Percentiles rank a stretch among this genome's conserved stretches.
Conservation (phyloP, 2,888 invertebrate species). For the Lydus trimaculatus region DNA sequence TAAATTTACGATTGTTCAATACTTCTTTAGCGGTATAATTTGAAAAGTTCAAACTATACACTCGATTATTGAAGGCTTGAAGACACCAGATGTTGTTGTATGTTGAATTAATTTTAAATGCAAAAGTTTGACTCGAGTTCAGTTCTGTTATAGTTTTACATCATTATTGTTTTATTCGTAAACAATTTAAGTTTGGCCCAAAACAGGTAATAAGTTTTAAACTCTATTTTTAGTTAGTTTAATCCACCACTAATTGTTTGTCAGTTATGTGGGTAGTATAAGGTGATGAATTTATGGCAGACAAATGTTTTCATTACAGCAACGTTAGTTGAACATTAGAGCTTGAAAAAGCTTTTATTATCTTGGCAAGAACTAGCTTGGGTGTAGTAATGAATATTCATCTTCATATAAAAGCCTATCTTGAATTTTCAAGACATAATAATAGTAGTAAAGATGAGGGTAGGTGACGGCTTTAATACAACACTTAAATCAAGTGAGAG, state of each 20-base stretch:
- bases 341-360: slow-evolving; percentile 48
- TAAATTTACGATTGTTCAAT: slow-evolving; percentile 35
- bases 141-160: neutral
- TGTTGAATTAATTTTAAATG: neutral
- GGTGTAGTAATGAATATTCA: slow-evolving; percentile 54
- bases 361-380: slow-evolving; percentile 42
- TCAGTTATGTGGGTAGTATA: slow-evolving; percentile 25
- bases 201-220: slow-evolving; percentile 1
- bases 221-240: neutral
- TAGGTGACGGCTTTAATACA: slow-evolving; percentile 55
- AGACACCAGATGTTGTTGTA: neutral
- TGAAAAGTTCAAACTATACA: slow-evolving; percentile 28
- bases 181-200: neutral
- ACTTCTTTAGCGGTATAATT: slow-evolving; percentile 31
- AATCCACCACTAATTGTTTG: slow-evolving; percentile 38
- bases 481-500: slow-evolving; percentile 57
- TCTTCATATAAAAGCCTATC: slow-evolving; percentile 50
- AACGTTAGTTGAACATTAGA: slow-evolving; percentile 43
- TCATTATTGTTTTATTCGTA: neutral
- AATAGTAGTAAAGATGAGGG: slow-evolving; percentile 32
- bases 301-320: slow-evolving; percentile 47
- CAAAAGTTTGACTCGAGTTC: neutral
- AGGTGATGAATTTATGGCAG: slow-evolving; percentile 45
- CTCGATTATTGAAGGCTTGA: slow-evolving; percentile 32
- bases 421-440: slow-evolving; percentile 42